Evolutionary conservation across 2,888 invertebrate genomes (phyloP), one percentile per base, ranked within the genome.

Genomic region (Mycalesis mineus): DNA sequence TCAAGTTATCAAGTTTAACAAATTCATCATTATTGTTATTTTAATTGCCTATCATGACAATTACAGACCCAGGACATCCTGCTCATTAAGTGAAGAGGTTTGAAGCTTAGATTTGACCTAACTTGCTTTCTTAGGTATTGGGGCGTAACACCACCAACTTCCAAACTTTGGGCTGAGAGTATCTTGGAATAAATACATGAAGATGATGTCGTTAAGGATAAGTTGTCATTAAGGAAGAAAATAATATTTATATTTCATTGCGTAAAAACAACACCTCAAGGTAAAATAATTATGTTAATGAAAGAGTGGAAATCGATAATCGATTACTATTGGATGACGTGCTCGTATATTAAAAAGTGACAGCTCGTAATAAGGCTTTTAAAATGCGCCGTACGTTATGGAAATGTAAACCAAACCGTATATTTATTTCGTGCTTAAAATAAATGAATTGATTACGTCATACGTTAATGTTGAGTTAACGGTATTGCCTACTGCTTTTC

Each of bases 361-460:
- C 80, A 74, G 62, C 61, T 70, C 63, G 75, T 81, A 82, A 82
- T 82, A 77, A 80, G 78, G 69, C 78, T 76, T 77, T 82, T 80
- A 74, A 82, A 80, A 82, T 82, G 74, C 80, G 67, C 63, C 74
- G 76, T 78, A 72, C 72, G 74, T 77, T 75, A 77, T 75, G 72
- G 68, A 70, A 75, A 80, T 74, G 75, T 73, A 75, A 76, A 76
- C 75, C 74, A 71, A 72, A 39, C 65, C 71, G 74, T 72, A 74
- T 74, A 73, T 79, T 76, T 80, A 77, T 78, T 74, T 72, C 68
- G 59, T 68, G 73, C 68, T 73, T 75, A 72, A 52, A 33, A 52
- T 52, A 77, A 76, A 75, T 70, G 75, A 75, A 74, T 75, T 69
- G 72, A 65, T 61, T 64, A 60, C 61, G 65, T 67, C 64, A 52